A percentile compares a stretch with the other conserved stretches of the same genome.
Evolutionary conservation across 2,797 vertebrate genomes (phyloP).

Genomic region (Malacoraja senta): DNA sequence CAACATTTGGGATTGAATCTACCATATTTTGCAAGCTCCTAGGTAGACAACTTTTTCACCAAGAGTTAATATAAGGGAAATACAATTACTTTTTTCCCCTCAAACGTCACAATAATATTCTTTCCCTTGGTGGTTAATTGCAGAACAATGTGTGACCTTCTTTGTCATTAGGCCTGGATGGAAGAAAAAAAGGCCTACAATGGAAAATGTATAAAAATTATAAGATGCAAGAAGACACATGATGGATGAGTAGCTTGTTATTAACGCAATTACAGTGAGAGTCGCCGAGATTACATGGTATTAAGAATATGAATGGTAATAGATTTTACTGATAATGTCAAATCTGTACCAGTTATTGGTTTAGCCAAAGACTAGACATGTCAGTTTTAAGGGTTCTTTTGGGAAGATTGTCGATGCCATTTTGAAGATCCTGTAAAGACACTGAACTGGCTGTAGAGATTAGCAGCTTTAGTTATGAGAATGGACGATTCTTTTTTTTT

Average conservation of each 20-base stretch:
- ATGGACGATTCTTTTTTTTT: not conserved
- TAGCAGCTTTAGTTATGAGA: not conserved
- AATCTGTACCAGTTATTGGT: not conserved
- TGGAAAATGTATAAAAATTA: not conserved
- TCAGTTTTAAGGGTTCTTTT: not conserved
- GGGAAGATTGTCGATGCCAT: not conserved
- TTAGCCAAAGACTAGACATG: not conserved
- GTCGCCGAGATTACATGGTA: not conserved
- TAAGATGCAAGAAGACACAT: not conserved
- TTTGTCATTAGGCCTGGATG: not conserved
- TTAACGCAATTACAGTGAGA: not conserved
- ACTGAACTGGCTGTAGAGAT: no score
- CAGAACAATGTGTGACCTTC: constrained; percentile 22
- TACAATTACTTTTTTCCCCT: not conserved
- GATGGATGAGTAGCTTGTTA: not conserved
- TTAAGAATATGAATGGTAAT: not conserved
- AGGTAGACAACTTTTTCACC: constrained; percentile 17
- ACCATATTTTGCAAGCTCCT: constrained; percentile 9
- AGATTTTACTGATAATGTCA: not conserved
- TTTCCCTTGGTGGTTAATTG: not conserved
- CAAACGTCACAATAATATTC: not conserved
- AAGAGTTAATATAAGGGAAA: not conserved
- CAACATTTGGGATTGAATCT: constrained; percentile 22
- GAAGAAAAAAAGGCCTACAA: not conserved
- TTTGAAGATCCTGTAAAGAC: not conserved